Evolutionary conservation across 2,797 vertebrate genomes (phyloP).

Genomic region (Phaenicophaeus curvirostris): DNA sequence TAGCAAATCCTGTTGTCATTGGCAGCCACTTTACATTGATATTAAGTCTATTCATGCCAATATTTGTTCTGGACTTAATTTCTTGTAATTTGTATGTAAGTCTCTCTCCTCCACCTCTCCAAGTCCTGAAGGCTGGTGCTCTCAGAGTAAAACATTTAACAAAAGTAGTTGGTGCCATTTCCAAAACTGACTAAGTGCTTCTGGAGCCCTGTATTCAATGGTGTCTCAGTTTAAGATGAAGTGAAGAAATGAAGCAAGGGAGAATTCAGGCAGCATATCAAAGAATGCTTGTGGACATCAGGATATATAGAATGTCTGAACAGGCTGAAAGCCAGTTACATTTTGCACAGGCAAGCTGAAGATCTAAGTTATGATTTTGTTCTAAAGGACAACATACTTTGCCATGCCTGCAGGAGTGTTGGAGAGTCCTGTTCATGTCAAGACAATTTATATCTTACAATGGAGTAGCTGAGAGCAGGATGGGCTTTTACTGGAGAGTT

Average conservation of each 20-base stretch:
- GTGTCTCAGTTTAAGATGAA: background rate
- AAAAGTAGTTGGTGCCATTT: constrained; percentile 12
- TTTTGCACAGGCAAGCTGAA: background rate
- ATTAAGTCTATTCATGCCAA: background rate
- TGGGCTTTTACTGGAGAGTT: background rate
- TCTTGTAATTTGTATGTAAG: constrained; percentile 8
- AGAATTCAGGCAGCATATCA: constrained; percentile 3
- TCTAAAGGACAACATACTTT: background rate
- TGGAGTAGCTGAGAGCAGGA: background rate
- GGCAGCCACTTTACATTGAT: background rate
- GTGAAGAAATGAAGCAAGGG: background rate
- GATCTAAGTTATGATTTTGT: background rate
- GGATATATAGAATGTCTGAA: background rate
- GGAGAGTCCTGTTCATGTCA: background rate
- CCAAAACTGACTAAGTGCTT: background rate
- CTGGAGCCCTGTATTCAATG: background rate
- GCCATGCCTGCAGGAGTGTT: background rate
- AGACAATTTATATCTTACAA: background rate
- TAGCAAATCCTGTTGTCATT: background rate
- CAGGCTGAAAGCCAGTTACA: background rate
- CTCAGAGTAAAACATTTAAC: constrained; percentile 22
- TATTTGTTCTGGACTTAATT: constrained; percentile 39
- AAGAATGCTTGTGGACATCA: background rate
- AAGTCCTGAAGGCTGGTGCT: background rate
- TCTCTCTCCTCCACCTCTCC: background rate